These are phyloP conservation scores for Ancistrus triradiatus DNA, from an alignment of 2,113 vertebrate genomes.

Conservation along the genomic window DNA sequence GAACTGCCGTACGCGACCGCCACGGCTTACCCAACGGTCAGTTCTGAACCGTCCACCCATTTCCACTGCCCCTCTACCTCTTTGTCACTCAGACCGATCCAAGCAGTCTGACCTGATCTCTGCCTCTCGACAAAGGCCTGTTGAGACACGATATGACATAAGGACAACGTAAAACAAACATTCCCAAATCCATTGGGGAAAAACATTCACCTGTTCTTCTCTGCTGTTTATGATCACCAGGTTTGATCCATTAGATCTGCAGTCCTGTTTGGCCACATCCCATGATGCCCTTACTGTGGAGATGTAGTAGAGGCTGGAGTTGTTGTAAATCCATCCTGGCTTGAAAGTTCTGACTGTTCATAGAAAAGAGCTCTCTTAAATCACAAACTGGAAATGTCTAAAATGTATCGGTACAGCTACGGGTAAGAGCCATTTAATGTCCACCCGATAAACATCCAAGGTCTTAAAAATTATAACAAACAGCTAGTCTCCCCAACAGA, in stretches of 20 bases:
- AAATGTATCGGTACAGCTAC: not conserved
- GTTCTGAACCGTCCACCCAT: constrained; percentile 7
- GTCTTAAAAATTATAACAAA: too few relatives aligned
- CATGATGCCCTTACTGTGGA: not conserved
- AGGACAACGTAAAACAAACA: not conserved
- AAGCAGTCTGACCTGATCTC: not conserved
- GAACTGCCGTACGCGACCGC: too few relatives aligned
- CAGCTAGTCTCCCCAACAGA: too few relatives aligned
- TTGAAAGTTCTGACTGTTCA: not conserved
- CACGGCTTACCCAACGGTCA: not conserved
- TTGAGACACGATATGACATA: too few relatives aligned
- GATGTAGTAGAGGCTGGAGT: constrained; percentile 7
- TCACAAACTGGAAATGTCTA: too few relatives aligned
- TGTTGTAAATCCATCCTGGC: not conserved
- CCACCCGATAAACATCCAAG: not conserved
- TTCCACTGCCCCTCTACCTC: not conserved
- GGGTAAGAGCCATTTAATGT: not conserved
- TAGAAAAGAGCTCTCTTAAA: too few relatives aligned
- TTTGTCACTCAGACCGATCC: not conserved
- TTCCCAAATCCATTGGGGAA: not conserved
- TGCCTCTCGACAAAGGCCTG: constrained; percentile 1
- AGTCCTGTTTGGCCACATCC: not conserved
- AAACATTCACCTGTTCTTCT: constrained; percentile 17
- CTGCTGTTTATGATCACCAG: constrained; percentile 18
- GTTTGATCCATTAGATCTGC: not conserved